phyloP scores from a whole-genome alignment of 2,797 vertebrate species.

The Anguilla megastoma region DNA sequence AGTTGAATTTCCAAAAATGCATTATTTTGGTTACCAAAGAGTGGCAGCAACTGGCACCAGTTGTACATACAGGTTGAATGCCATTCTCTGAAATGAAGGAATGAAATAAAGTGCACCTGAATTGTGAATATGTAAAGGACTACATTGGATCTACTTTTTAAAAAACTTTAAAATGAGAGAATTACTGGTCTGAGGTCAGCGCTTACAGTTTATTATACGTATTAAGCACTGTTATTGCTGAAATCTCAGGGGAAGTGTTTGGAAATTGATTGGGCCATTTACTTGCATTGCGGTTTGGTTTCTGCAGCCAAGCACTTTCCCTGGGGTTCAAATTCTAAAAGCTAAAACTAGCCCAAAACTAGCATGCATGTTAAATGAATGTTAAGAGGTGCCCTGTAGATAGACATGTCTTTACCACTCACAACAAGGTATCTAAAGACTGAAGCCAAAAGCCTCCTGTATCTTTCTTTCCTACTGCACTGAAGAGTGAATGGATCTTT shows the following conservation, averaged over 20 bases:
- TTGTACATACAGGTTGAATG: neutral
- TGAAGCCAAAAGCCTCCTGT: neutral
- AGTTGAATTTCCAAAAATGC: neutral
- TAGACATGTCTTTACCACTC: neutral
- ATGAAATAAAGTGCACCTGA: neutral
- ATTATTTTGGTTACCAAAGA: neutral
- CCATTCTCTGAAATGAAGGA: neutral
- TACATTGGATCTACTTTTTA: neutral
- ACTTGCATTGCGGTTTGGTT: neutral
- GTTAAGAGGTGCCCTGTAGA: neutral
- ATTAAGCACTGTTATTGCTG: neutral
- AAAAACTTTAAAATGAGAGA: neutral
- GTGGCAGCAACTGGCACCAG: neutral
- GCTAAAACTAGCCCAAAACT: neutral
- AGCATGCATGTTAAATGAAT: neutral
- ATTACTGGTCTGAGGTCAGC: neutral
- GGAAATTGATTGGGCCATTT: neutral
- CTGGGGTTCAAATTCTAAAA: neutral
- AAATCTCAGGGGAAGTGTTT: neutral
- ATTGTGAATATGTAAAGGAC: neutral
- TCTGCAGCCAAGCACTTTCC: neutral
- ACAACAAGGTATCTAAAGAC: neutral
- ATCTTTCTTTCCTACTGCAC: neutral
- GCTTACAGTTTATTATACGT: neutral
- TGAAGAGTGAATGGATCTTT: neutral